phyloP scores from a whole-genome alignment of 2,888 invertebrate genomes.

The Polydrusus tereticollis region DNA sequence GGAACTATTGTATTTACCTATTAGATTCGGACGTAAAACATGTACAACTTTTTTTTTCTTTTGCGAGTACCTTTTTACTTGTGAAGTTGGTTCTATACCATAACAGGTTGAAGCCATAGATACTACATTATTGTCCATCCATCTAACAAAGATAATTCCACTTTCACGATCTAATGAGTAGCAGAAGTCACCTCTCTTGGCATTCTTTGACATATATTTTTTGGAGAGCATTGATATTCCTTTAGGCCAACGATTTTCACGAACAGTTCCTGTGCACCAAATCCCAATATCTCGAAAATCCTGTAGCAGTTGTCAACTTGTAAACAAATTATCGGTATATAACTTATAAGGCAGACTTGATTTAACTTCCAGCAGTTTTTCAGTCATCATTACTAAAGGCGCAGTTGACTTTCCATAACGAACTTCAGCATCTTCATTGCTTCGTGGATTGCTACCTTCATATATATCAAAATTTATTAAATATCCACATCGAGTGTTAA shows the following conservation, averaged over 20 bases:
- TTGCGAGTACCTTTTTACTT: constrained; percentile 3
- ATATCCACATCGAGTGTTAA: constrained; percentile 55
- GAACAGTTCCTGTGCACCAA: constrained; percentile 52
- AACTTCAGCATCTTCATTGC: no score
- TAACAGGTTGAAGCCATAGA: no score
- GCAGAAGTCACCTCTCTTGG: no score
- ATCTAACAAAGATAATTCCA: no score
- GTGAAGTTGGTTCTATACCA: neutral
- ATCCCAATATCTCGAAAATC: constrained; percentile 49
- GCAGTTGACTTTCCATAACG: no score
- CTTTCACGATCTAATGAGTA: no score
- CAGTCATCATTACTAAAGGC: constrained; percentile 41
- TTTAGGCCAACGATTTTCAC: constrained; percentile 47
- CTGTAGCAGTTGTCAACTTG: constrained; percentile 50
- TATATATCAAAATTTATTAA: constrained; percentile 58
- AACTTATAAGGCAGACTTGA: constrained; percentile 47
- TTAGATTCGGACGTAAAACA: neutral
- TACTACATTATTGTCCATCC: no score
- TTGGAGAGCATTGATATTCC: constrained; percentile 27
- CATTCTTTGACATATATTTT: neutral
- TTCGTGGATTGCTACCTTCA: constrained; percentile 53
- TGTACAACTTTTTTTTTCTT: neutral
- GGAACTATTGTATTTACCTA: constrained; percentile 3
- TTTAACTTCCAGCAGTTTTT: no score
- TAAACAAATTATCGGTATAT: constrained; percentile 57